A percentile compares a stretch with the other conserved stretches of the same genome.
Conservation (phyloP, 2,888 invertebrate genomes). For the Epinotia brunnichana region DNA sequence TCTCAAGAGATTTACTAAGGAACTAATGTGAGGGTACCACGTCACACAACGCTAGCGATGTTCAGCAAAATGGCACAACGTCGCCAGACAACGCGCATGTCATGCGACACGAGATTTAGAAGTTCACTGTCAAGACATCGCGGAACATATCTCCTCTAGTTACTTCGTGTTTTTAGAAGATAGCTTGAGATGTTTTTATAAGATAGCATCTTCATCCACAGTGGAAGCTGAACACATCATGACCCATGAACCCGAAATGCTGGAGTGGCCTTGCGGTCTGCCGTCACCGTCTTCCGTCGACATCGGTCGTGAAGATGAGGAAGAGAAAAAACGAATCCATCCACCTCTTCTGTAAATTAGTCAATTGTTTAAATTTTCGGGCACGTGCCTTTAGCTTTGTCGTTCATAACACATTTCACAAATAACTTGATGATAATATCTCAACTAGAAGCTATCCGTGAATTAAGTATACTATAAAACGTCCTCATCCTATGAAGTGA, state of each 20-base stretch:
- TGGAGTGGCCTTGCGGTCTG: slow-evolving; percentile 89
- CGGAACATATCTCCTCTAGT: neutral
- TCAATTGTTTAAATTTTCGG: slow-evolving; percentile 43
- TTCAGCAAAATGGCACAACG: too few species aligned
- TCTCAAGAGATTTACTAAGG: too few species aligned
- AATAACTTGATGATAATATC: neutral
- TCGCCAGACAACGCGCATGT: too few species aligned
- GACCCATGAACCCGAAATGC: slow-evolving; percentile 87
- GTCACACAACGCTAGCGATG: too few species aligned
- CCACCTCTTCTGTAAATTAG: slow-evolving; percentile 78
- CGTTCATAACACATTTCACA: slow-evolving; percentile 36
- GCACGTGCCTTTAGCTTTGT: slow-evolving; percentile 63
- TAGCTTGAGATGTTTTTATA: neutral
- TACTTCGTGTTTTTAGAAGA: neutral
- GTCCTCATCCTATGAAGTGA: neutral
- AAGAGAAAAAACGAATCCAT: slow-evolving; percentile 86
- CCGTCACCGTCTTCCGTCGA: slow-evolving; percentile 90
- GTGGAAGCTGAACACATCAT: slow-evolving; percentile 92
- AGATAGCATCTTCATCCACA: slow-evolving; percentile 51
- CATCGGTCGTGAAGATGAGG: slow-evolving; percentile 85
- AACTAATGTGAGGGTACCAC: too few species aligned
- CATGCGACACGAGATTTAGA: too few species aligned
- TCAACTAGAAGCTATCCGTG: neutral
- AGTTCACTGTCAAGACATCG: neutral
- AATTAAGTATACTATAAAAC: neutral